Conservation (phyloP, 2,797 vertebrate genomes). For the Alfaro cultratus region DNA sequence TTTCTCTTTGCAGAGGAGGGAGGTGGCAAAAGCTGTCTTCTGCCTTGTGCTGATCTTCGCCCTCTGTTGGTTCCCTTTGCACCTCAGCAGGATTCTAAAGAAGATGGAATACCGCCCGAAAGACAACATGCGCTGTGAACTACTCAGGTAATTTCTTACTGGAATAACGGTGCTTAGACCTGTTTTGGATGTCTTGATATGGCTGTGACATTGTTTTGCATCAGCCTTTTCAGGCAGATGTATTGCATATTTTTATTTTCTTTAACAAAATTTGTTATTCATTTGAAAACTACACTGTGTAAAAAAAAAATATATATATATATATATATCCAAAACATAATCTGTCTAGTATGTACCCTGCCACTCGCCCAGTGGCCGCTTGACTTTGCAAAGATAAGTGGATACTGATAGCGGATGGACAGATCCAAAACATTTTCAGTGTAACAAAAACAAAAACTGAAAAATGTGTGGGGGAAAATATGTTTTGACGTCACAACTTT, state of each 20-base stretch:
- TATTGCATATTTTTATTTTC: background rate
- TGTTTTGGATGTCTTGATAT: background rate
- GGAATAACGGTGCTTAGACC: background rate
- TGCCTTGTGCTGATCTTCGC: conserved; percentile 97
- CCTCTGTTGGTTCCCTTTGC: conserved; percentile 97
- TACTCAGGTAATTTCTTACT: conserved; percentile 81
- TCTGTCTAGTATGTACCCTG: background rate
- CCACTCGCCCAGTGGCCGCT: background rate
- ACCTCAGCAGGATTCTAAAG: conserved; percentile 93
- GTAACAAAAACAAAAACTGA: background rate
- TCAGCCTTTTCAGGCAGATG: background rate
- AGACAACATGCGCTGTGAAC: conserved; percentile 87
- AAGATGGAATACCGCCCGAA: conserved; percentile 80
- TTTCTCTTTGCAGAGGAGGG: conserved; percentile 87
- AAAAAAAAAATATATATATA: background rate
- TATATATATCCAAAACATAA: background rate
- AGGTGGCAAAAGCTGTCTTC: conserved; percentile 98
- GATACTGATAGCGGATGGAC: background rate
- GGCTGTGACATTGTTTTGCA: background rate
- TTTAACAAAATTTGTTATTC: background rate
- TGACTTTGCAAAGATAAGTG: background rate
- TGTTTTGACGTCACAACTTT: background rate
- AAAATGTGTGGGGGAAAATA: background rate
- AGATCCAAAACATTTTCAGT: background rate
- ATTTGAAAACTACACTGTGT: background rate